Conservation (phyloP, 2,888 invertebrate species). For the Diaperis boleti region DNA sequence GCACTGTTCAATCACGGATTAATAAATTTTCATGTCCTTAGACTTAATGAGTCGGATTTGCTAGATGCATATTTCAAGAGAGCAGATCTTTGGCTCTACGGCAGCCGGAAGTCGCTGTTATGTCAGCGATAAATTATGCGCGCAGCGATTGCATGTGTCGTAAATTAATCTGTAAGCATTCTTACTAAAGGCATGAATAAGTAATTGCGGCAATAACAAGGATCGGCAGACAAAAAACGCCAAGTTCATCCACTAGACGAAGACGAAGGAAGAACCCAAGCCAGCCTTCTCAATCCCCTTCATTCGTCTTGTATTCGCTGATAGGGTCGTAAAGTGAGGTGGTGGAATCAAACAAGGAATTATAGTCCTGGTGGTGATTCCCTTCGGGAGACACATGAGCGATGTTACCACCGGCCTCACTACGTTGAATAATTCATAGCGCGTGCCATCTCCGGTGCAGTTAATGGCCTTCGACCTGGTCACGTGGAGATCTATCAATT, state of each 20-base stretch:
- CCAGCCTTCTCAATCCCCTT: slow-evolving; percentile 15
- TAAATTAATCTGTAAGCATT: slow-evolving; percentile 42
- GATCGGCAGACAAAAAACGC: slow-evolving; percentile 26
- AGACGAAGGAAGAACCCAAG: slow-evolving; percentile 12
- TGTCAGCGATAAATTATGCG: slow-evolving; percentile 36
- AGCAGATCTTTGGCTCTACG: neutral
- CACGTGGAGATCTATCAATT: slow-evolving; percentile 59
- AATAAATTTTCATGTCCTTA: no score
- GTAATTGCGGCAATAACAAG: slow-evolving; percentile 39
- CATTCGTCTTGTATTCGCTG: slow-evolving; percentile 46
- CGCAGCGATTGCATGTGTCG: slow-evolving; percentile 38
- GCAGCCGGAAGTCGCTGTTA: slow-evolving; percentile 15
- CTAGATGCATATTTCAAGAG: slow-evolving; percentile 22
- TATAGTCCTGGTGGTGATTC: slow-evolving; percentile 44
- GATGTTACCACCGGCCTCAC: slow-evolving; percentile 44
- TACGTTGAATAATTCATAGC: slow-evolving; percentile 56
- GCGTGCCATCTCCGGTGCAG: slow-evolving; percentile 56
- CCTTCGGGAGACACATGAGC: slow-evolving; percentile 46
- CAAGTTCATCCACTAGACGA: neutral
- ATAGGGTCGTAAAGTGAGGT: slow-evolving; percentile 46
- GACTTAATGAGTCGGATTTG: neutral
- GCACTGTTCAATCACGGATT: no score
- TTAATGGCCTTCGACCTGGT: slow-evolving; percentile 54
- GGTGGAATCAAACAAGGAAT: slow-evolving; percentile 47
- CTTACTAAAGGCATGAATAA: slow-evolving; percentile 37